Base-by-base conservation (phyloP, 2,797 vertebrate species). In the Chelonia mydas region DNA sequence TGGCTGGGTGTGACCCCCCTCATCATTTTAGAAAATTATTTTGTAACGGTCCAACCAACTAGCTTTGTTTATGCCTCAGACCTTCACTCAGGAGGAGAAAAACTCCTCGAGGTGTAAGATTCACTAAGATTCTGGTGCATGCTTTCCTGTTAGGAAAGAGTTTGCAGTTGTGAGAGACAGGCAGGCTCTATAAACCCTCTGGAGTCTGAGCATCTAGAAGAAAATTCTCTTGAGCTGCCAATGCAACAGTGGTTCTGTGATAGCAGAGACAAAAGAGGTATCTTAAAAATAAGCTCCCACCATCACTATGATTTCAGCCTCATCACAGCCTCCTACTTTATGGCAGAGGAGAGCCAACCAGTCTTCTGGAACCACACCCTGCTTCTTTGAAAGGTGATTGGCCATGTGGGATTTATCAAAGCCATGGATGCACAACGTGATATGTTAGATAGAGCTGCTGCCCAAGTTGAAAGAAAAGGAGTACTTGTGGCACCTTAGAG, bases 391-490 rank as follows among this genome's bases (percentile, higher is more conserved):
- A 81, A 81, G 33, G 15, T 31, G 1, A 53, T 2, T 65, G 51
- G 17, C 50, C 76, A 83, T 31, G 80, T 88, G 65, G 1, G 1
- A 50, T 82, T 51, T 54, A 65, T 72, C 88, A 95, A 51, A 84
- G 65, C 50, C 31, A 1, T 7, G 41, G 28, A 81, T 17, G 41
- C 7, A 57, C 37, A 81, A 28, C 23, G 41, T n/a, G 37, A 27
- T 11, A 17, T 37, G 54, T 54, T 81, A 53, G 5, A 81, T 37
- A 28, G 27, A 23, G 80, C 28, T 72, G 33, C 74, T 86, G 84
- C 6, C 25, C 2, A 0, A 47, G 57, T 23, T n/a, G 31, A 41
- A 88, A n/a, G n/a, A n/a, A n/a, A n/a, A n/a, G n/a, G n/a, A n/a
- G n/a, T n/a, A n/a, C n/a, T n/a, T n/a, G n/a, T n/a, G n/a, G n/a